Percentiles rank a stretch among this genome's conserved stretches.
These are phyloP conservation scores for Drosophila parabipectinata DNA, from an alignment of 1,140 invertebrate genomes.

Conservation along the genomic window DNA sequence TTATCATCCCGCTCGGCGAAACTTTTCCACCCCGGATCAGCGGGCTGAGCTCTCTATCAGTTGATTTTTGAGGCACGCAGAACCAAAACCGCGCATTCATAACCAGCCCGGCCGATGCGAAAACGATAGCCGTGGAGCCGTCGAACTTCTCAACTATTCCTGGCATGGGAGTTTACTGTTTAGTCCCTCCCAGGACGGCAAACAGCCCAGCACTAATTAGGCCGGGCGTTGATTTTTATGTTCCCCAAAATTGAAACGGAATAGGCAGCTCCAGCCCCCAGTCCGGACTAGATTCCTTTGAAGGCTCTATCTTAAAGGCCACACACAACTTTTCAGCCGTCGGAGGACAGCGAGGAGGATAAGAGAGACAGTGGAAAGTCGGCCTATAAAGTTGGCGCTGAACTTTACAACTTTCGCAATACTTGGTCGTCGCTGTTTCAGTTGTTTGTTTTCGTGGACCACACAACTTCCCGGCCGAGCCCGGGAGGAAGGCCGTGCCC, in stretches of 20 bases:
- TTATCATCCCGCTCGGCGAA: slow-evolving; percentile 60
- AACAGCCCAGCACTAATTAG: slow-evolving; percentile 73
- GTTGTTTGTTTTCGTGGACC: slow-evolving; percentile 59
- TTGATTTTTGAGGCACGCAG: slow-evolving; percentile 42
- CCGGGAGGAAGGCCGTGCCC: slow-evolving; percentile 36
- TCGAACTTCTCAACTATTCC: slow-evolving; percentile 77
- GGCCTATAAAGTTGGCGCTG: slow-evolving; percentile 70
- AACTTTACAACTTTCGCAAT: slow-evolving; percentile 75
- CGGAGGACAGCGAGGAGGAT: not conserved
- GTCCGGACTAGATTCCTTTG: slow-evolving; percentile 60
- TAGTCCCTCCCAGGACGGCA: slow-evolving; percentile 28
- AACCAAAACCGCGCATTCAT: slow-evolving; percentile 63
- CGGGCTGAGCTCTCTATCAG: slow-evolving; percentile 40
- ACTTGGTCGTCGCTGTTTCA: slow-evolving; percentile 39
- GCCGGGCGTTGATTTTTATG: slow-evolving; percentile 74
- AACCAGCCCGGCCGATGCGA: slow-evolving; percentile 74
- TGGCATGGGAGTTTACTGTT: slow-evolving; percentile 18
- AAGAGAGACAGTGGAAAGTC: slow-evolving; percentile 7
- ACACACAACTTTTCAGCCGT: slow-evolving; percentile 43
- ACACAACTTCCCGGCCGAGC: slow-evolving; percentile 44
- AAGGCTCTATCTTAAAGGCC: slow-evolving; percentile 60
- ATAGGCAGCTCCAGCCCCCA: slow-evolving; percentile 14
- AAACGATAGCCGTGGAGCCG: slow-evolving; percentile 63
- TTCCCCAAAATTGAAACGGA: slow-evolving; percentile 67
- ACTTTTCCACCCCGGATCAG: slow-evolving; percentile 22